phyloP scores from a whole-genome alignment of 2,113 vertebrate species.

The Paraplagusia blochii region DNA sequence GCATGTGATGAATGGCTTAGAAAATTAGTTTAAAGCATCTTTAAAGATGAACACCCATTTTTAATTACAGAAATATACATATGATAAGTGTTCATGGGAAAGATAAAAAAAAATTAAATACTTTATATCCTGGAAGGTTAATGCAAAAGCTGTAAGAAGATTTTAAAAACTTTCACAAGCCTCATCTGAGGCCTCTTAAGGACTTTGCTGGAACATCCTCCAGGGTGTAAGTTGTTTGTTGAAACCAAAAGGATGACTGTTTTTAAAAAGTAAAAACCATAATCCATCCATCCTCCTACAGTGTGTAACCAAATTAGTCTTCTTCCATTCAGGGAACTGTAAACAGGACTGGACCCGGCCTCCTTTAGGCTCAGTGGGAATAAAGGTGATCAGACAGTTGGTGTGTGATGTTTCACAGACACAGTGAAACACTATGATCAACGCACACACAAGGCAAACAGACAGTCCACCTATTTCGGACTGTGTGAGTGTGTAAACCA shows the following conservation, averaged over 20 bases:
- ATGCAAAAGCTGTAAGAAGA: slow-evolving; percentile 4
- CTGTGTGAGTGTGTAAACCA: too few species aligned
- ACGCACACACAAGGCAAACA: slow-evolving; percentile 21
- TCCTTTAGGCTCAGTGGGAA: slow-evolving; percentile 38
- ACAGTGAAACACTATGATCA: slow-evolving; percentile 31
- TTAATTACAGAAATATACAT: slow-evolving; percentile 2
- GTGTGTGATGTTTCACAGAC: slow-evolving; percentile 58
- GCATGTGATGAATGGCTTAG: too few species aligned
- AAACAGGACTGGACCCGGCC: slow-evolving; percentile 35
- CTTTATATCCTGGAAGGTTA: slow-evolving; percentile 11
- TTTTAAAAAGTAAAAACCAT: slow-evolving; percentile 51
- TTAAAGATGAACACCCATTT: background rate
- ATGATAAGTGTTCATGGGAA: slow-evolving; percentile 12
- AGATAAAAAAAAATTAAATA: slow-evolving; percentile 2
- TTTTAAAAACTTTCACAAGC: background rate
- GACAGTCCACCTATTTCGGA: background rate
- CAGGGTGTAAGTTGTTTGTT: slow-evolving; percentile 54
- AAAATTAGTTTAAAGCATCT: too few species aligned
- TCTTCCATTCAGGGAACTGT: slow-evolving; percentile 26
- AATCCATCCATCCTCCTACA: slow-evolving; percentile 57
- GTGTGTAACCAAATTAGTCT: slow-evolving; percentile 43
- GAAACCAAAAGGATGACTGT: slow-evolving; percentile 52
- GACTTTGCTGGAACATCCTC: slow-evolving; percentile 38
- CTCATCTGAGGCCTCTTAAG: slow-evolving; percentile 14
- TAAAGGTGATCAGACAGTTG: slow-evolving; percentile 37